phyloP scores from a whole-genome alignment of 2,113 vertebrate species.

The Cyphotilapia sp. region DNA sequence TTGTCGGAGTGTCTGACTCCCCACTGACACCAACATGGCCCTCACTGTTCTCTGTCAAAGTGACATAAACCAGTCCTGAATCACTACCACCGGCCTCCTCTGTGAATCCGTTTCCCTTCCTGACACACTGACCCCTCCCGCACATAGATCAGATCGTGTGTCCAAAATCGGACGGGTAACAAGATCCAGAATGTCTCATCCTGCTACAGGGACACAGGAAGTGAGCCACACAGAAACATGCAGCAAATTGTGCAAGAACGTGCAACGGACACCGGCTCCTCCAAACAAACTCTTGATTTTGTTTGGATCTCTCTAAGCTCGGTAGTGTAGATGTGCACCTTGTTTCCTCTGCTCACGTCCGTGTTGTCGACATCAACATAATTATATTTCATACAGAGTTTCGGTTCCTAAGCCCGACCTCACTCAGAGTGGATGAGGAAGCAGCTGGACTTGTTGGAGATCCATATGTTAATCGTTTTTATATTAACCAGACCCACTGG shows the following conservation, averaged over 20 bases:
- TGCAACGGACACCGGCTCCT: background rate
- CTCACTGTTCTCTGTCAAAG: slow-evolving; percentile 59
- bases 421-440: background rate
- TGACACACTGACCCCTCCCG: slow-evolving; percentile 9
- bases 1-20: slow-evolving; percentile 20
- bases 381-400: background rate
- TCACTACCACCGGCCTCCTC: slow-evolving; percentile 4
- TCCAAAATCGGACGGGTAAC: slow-evolving; percentile 29
- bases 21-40: slow-evolving; percentile 51
- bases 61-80: slow-evolving; percentile 57
- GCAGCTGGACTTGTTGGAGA: background rate
- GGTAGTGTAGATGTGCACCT: background rate
- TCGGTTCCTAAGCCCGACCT: background rate
- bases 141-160: slow-evolving; percentile 25
- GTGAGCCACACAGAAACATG: background rate
- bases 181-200: slow-evolving; percentile 44
- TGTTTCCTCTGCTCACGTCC: background rate
- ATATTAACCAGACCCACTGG: background rate
- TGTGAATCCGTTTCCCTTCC: slow-evolving; percentile 26
- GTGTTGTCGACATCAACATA: background rate
- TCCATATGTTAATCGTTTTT: background rate
- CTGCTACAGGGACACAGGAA: slow-evolving; percentile 4
- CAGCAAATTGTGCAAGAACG: background rate
- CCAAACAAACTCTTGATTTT: slow-evolving; percentile 26
- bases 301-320: background rate